Percentiles rank a stretch among this genome's conserved stretches.
Conservation (phyloP, 2,888 invertebrate genomes). For the Oscheius sp. region DNA sequence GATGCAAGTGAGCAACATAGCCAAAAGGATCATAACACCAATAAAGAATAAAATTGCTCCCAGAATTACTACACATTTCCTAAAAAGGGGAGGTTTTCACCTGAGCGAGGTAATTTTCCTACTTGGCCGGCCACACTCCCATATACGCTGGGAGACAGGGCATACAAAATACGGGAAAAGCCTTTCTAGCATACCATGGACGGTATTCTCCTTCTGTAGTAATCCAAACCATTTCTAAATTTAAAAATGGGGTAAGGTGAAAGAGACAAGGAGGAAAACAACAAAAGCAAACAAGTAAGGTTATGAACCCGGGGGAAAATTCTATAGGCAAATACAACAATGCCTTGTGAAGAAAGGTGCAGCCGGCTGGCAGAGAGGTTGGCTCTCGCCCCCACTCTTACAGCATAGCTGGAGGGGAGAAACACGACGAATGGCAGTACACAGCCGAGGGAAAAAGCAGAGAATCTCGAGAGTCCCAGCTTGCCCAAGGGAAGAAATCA, state of each 20-base stretch:
- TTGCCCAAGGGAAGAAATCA: neutral
- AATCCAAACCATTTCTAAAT: conserved; percentile 26
- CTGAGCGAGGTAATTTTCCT: neutral
- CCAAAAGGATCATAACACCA: conserved; percentile 69
- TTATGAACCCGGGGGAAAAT: neutral
- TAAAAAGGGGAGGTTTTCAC: conserved; percentile 33
- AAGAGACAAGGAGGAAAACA: neutral
- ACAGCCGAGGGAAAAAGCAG: conserved; percentile 18
- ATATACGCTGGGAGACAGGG: conserved; percentile 71
- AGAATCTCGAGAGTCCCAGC: neutral
- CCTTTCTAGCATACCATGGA: conserved; percentile 69
- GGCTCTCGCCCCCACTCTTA: conserved; percentile 31
- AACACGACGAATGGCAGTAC: conserved; percentile 32
- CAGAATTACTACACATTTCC: conserved; percentile 66
- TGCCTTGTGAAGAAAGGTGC: conserved; percentile 25
- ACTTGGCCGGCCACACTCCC: conserved; percentile 69
- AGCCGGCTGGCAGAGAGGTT: conserved; percentile 27
- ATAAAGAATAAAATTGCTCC: conserved; percentile 70
- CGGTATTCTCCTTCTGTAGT: conserved; percentile 60
- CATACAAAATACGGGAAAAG: conserved; percentile 71
- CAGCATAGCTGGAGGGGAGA: conserved; percentile 11
- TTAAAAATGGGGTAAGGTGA: neutral
- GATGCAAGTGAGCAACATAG: conserved; percentile 69
- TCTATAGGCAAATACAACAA: conserved; percentile 18
- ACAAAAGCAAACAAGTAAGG: neutral